A percentile compares a stretch with the other conserved stretches of the same genome.
Conservation (phyloP, 2,113 vertebrate genomes). For the Ceyx margarethae region DNA sequence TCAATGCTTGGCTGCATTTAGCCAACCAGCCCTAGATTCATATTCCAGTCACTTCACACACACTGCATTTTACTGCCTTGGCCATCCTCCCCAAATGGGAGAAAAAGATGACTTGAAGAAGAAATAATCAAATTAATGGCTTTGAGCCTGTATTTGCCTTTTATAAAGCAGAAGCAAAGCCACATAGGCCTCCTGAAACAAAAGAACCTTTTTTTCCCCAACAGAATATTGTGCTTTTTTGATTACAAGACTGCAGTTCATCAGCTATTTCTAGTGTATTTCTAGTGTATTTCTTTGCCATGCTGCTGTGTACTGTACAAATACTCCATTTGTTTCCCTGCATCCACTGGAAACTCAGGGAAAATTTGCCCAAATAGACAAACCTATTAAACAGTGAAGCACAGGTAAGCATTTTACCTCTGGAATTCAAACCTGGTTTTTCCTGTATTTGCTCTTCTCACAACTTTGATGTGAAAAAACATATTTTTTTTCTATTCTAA, state of each 20-base stretch:
- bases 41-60: not conserved
- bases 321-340: not conserved
- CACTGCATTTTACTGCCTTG: rapidly evolving
- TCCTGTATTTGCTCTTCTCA: not conserved
- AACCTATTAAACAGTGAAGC: not conserved
- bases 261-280: not conserved
- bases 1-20: not conserved
- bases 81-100: not conserved
- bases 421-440: not conserved
- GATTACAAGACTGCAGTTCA: not conserved
- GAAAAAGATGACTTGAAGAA: not conserved
- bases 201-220: not conserved
- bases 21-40: not conserved
- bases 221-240: not conserved
- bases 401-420: not conserved
- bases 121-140: not conserved
- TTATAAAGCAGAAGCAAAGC: not conserved
- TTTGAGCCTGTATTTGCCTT: not conserved
- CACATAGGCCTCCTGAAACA: not conserved
- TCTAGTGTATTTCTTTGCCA: not conserved
- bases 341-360: not conserved
- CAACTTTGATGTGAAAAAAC: not conserved
- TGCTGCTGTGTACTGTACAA: not conserved
- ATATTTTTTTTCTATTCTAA: too few relatives aligned
- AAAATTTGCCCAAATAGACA: not conserved